phyloP scores from a whole-genome alignment of 1,140 invertebrate species.

The Heterodera schachtii region DNA sequence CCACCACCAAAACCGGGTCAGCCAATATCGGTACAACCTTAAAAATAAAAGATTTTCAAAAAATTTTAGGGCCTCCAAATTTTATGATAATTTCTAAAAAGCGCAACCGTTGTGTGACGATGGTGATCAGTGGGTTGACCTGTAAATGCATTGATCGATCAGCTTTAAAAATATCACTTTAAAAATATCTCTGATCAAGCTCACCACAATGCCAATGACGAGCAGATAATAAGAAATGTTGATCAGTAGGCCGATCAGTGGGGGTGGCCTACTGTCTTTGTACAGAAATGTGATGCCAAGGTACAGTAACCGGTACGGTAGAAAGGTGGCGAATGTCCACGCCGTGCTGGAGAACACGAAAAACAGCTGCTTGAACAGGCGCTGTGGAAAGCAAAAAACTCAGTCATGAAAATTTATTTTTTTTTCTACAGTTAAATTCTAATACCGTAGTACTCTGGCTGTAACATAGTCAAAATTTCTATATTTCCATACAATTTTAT shows the following conservation, averaged over 20 bases:
- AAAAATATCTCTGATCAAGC: constrained; percentile 50
- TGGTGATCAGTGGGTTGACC: constrained; percentile 7
- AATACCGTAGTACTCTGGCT: not conserved
- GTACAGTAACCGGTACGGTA: constrained; percentile 60
- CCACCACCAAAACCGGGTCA: not conserved
- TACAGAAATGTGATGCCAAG: constrained; percentile 39
- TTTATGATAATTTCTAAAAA: not conserved
- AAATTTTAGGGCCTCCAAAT: no score
- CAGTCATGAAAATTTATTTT: no score
- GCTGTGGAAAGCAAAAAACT: constrained; percentile 46
- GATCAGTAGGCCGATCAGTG: constrained; percentile 40
- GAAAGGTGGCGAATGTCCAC: constrained; percentile 63
- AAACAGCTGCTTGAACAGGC: constrained; percentile 61
- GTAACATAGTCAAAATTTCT: no score
- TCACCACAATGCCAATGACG: constrained; percentile 60
- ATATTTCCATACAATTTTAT: no score
- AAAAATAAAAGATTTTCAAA: not conserved
- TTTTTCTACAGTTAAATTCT: no score
- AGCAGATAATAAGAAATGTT: constrained; percentile 53
- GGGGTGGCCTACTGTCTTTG: not conserved
- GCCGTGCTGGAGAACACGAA: constrained; percentile 63
- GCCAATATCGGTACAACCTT: not conserved
- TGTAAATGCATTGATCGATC: not conserved
- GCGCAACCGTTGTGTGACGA: not conserved
- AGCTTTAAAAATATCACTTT: no score